Conservation (phyloP, 1,140 invertebrate species). For the Rhynchophorus ferrugineus region DNA sequence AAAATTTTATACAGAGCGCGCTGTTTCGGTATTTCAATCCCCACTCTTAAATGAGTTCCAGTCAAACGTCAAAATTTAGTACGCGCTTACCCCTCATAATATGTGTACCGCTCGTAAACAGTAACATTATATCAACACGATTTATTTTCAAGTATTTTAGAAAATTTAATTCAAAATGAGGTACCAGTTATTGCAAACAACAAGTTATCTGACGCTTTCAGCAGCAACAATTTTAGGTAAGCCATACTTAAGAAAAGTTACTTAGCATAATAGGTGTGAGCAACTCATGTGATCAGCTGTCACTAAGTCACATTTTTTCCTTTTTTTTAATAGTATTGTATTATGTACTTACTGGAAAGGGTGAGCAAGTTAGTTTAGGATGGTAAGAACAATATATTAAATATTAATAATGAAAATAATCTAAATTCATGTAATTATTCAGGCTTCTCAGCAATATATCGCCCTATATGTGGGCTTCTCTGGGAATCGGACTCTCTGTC, state of each 20-base stretch:
- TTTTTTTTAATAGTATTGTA: constrained; percentile 29
- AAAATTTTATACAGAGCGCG: constrained; percentile 54
- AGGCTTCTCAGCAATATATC: constrained; percentile 76
- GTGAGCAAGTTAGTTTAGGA: constrained; percentile 32
- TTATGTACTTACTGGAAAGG: constrained; percentile 33
- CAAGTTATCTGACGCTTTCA: constrained; percentile 11
- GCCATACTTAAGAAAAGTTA: constrained; percentile 9
- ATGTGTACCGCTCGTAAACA: neutral
- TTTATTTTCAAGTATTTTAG: neutral
- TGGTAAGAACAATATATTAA: constrained; percentile 24
- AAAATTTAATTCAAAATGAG: constrained; percentile 23
- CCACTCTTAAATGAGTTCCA: neutral
- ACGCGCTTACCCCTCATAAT: neutral
- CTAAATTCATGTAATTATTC: neutral
- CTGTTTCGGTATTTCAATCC: neutral
- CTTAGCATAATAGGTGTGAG: constrained; percentile 6
- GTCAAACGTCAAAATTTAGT: constrained; percentile 8
- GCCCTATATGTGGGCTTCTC: constrained; percentile 88
- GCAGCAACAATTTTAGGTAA: constrained; percentile 26
- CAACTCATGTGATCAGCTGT: constrained; percentile 22
- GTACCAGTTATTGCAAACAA: constrained; percentile 22
- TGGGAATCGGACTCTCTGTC: constrained; percentile 89
- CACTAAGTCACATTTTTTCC: constrained; percentile 17
- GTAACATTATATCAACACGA: constrained; percentile 23
- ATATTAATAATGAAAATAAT: neutral